Conservation (phyloP, 2,888 invertebrate genomes). For the Stenurella melanura region DNA sequence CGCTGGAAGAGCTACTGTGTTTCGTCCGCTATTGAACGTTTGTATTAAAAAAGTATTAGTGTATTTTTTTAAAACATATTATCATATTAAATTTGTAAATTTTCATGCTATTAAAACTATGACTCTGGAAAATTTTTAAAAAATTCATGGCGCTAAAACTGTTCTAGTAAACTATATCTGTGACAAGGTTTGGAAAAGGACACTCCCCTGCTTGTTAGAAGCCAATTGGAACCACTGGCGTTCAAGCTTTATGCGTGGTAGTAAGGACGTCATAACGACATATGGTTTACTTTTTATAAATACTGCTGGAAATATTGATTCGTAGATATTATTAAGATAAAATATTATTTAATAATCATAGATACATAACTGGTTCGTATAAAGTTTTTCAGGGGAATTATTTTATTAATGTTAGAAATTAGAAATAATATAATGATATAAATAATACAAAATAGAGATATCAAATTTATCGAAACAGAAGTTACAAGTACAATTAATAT, state of each 20-base stretch:
- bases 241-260: constrained; percentile 21
- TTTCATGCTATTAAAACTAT: neutral
- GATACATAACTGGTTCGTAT: no score
- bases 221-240: neutral
- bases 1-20: neutral
- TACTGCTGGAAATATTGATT: constrained; percentile 18
- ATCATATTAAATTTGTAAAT: neutral
- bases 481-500: no score
- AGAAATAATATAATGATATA: no score
- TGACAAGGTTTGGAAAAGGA: neutral
- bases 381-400: no score
- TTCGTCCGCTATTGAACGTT: neutral
- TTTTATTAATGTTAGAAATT: no score
- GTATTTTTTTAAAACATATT: neutral
- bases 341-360: neutral
- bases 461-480: no score
- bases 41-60: neutral
- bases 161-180: neutral
- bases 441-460: no score
- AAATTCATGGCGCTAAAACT: neutral
- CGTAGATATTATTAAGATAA: constrained; percentile 1
- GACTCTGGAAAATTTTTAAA: neutral
- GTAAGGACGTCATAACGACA: constrained; percentile 29
- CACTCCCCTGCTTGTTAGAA: constrained; percentile 1
- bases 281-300: constrained; percentile 12